These are phyloP conservation scores for Cassiopea andromeda DNA, from an alignment of 30 jellyfish, hydroid and myxozoan genomes.

Conservation along the genomic window DNA sequence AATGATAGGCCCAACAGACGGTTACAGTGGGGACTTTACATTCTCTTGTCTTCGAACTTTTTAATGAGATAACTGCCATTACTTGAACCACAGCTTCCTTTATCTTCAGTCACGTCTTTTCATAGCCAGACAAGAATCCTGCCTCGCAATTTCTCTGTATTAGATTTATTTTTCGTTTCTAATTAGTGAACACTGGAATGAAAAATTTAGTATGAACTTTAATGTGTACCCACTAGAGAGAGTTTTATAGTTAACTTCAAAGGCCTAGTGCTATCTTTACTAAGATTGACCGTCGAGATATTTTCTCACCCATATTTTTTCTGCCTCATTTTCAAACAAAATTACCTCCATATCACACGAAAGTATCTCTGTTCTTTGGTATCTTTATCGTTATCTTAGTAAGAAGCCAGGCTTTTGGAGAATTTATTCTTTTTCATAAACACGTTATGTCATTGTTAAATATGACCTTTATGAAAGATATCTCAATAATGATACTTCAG, in stretches of 20 bases:
- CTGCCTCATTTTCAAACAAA: no score
- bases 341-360: no score
- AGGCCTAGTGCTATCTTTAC: neutral
- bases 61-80: slow-evolving; percentile 17
- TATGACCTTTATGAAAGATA: slow-evolving; percentile 16
- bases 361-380: neutral
- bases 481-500: slow-evolving; percentile 30
- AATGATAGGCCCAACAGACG: no score
- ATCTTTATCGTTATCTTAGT: neutral
- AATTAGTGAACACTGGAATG: neutral
- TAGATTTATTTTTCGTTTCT: neutral
- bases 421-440: slow-evolving; percentile 15
- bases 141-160: slow-evolving; percentile 7
- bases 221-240: slow-evolving; percentile 20
- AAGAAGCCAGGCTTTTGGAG: slow-evolving; percentile 1
- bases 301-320: no score
- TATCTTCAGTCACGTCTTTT: slow-evolving; percentile 14
- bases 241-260: slow-evolving; percentile 17
- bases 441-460: slow-evolving; percentile 4
- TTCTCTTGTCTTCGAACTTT: no score
- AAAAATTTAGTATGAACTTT: neutral
- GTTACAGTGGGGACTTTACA: no score
- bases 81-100: slow-evolving; percentile 16
- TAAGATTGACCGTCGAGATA: neutral
- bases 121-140: slow-evolving; percentile 24